These are phyloP conservation scores for Epicauta chinensis DNA, from an alignment of 1,140 invertebrate species.

Conservation along the genomic window DNA sequence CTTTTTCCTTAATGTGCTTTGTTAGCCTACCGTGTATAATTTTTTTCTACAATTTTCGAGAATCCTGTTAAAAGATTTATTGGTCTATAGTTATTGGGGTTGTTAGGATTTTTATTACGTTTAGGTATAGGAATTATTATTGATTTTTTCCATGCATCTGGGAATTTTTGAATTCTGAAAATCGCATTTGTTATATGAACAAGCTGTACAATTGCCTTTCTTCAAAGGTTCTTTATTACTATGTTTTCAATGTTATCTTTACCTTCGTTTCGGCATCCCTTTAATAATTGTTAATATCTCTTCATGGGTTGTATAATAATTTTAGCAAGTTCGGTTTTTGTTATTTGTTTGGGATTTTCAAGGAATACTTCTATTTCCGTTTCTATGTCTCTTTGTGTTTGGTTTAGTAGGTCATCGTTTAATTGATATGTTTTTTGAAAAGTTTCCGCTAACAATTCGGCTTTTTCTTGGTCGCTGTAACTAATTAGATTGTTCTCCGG, in stretches of 20 bases:
- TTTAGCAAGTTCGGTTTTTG: background rate
- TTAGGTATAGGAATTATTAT: slow-evolving; percentile 39
- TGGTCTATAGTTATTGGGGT: slow-evolving; percentile 16
- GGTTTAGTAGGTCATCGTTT: background rate
- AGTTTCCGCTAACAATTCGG: background rate
- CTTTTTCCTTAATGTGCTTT: background rate
- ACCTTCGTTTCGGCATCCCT: background rate
- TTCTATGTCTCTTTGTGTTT: background rate
- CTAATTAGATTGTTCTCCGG: background rate
- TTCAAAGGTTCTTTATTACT: slow-evolving; percentile 6
- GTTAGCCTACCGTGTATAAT: slow-evolving; percentile 5
- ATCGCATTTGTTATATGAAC: slow-evolving; percentile 28
- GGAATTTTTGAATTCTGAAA: slow-evolving; percentile 34
- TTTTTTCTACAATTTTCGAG: slow-evolving; percentile 27
- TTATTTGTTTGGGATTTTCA: background rate
- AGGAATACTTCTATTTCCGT: background rate
- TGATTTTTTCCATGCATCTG: slow-evolving; percentile 37
- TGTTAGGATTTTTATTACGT: slow-evolving; percentile 29
- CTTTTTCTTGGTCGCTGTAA: background rate
- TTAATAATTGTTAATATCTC: background rate
- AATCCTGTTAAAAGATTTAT: slow-evolving; percentile 26
- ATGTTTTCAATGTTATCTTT: slow-evolving; percentile 6
- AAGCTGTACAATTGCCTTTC: slow-evolving; percentile 5
- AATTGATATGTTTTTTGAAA: background rate
- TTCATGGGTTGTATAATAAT: background rate